phyloP scores from a whole-genome alignment of 2,113 vertebrate species.

The Gorsachius goisagi region DNA sequence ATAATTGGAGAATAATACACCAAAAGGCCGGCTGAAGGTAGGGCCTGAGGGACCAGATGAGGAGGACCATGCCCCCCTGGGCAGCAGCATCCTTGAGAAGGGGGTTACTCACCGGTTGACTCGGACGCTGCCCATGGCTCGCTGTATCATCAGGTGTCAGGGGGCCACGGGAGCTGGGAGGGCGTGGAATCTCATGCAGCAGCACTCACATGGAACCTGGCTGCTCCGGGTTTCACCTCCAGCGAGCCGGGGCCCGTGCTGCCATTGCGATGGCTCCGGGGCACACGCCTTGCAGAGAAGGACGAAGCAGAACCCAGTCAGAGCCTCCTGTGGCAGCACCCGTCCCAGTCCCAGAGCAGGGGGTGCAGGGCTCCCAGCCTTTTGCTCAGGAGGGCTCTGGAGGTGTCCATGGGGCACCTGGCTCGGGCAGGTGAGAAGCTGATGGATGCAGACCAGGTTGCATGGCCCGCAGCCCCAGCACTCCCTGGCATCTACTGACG shows the following conservation, averaged over 20 bases:
- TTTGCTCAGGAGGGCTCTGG: not conserved
- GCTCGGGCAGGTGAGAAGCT: not conserved
- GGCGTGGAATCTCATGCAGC: not conserved
- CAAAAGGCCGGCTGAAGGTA: not conserved
- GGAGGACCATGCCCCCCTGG: not conserved
- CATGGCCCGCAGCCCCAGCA: fast-evolving
- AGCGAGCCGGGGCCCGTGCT: not conserved
- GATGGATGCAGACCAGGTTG: not conserved
- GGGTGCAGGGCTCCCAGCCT: not conserved
- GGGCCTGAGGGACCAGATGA: not conserved
- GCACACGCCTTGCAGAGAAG: not conserved
- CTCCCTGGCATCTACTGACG: fast-evolving
- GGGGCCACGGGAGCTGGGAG: not conserved
- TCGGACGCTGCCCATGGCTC: conserved; percentile 67
- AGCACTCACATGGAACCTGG: not conserved
- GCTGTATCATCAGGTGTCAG: conserved; percentile 39
- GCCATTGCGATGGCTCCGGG: not conserved
- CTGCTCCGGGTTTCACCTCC: not conserved
- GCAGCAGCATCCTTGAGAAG: not conserved
- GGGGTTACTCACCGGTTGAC: conserved; percentile 65
- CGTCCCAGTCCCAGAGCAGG: fast-evolving
- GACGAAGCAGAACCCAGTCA: not conserved
- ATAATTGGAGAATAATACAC: not conserved
- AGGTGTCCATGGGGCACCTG: not conserved
- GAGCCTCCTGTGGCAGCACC: not conserved